Conservation (phyloP, 2,797 vertebrate species). For the Crax fasciolata region DNA sequence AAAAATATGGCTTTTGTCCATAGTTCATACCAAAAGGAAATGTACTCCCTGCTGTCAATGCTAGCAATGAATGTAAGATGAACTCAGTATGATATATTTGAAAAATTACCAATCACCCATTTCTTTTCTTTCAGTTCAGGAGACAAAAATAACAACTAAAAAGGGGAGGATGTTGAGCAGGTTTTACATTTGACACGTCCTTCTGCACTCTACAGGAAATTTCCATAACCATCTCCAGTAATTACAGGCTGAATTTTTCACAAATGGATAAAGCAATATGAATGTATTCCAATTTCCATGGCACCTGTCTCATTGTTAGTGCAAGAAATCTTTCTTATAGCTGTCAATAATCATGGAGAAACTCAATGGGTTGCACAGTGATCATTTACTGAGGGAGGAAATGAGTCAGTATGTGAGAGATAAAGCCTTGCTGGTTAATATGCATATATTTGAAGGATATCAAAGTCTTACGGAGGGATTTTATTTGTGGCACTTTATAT, state of each 20-base stretch:
- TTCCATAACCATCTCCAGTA: neutral
- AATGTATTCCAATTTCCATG: constrained; percentile 1
- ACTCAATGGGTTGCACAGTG: neutral
- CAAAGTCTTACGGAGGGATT: neutral
- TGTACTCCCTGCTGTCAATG: neutral
- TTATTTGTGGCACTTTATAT: constrained; percentile 16
- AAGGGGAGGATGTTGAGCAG: neutral
- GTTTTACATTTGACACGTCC: neutral
- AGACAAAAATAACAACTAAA: neutral
- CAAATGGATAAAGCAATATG: neutral
- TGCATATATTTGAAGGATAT: constrained; percentile 2
- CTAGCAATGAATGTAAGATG: neutral
- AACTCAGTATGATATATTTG: neutral
- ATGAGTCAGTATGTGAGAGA: constrained; percentile 23
- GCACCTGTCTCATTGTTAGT: neutral
- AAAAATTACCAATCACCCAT: neutral
- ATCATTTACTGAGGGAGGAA: constrained; percentile 5
- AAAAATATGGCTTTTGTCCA: neutral
- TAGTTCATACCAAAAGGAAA: neutral
- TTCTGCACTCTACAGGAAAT: constrained; percentile 20
- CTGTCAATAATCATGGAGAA: neutral
- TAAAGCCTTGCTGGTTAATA: constrained; percentile 17
- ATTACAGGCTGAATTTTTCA: constrained; percentile 29
- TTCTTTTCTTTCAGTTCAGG: neutral
- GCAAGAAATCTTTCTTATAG: constrained; percentile 3